Evolutionary conservation across 2,888 invertebrate species (phyloP).

Genomic region (Sinelater perroti): DNA sequence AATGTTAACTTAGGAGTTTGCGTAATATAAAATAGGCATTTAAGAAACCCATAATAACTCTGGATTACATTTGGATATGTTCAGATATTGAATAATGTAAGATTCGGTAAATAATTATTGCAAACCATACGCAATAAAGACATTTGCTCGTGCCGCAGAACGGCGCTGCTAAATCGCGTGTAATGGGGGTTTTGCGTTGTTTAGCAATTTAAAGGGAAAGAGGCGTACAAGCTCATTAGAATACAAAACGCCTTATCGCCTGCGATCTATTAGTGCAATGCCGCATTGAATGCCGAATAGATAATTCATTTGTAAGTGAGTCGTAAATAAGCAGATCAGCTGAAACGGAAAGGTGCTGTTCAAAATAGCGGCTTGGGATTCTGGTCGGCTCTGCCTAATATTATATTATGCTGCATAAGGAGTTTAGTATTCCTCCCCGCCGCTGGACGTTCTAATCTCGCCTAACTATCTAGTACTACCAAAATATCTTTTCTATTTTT

Average conservation of each 20-base stretch:
- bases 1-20: no score
- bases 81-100: no score
- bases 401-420: conserved; percentile 4
- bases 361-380: conserved; percentile 5
- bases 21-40: no score
- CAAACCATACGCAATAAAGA: no score
- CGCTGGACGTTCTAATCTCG: neutral
- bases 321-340: conserved; percentile 12
- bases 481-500: conserved; percentile 11
- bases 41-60: no score
- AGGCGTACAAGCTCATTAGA: conserved; percentile 3
- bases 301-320: conserved; percentile 1
- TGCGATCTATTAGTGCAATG: neutral
- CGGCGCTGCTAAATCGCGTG: no score
- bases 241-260: conserved; percentile 10
- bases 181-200: no score
- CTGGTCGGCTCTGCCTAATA: conserved; percentile 8
- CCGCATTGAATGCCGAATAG: neutral
- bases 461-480: conserved; percentile 1
- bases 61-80: no score
- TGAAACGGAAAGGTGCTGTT: conserved; percentile 13
- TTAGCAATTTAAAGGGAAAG: no score
- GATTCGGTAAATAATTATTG: no score
- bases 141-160: no score
- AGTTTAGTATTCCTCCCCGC: conserved; percentile 7